Evolutionary conservation across 2,888 invertebrate species (phyloP).

Genomic region (Mellilla xanthometata): DNA sequence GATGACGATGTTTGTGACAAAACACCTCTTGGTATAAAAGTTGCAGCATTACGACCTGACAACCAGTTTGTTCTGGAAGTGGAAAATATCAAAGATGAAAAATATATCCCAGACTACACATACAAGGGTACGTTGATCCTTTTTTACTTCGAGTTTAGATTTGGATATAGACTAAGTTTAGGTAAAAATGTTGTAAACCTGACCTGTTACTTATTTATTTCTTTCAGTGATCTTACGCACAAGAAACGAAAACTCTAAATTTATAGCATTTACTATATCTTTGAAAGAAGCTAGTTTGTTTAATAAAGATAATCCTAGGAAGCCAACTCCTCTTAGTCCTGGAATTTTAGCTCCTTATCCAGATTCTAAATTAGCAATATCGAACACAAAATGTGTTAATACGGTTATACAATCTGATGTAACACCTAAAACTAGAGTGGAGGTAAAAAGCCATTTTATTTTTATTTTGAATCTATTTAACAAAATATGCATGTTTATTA

Average conservation of each 20-base stretch:
- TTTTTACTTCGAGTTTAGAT: no score
- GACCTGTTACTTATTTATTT: background rate
- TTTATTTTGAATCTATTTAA: no score
- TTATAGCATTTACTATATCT: constrained; percentile 70
- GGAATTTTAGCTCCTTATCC: constrained; percentile 48
- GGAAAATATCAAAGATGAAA: constrained; percentile 47
- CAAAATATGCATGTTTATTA: no score
- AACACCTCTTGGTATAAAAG: constrained; percentile 57
- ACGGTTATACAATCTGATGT: constrained; percentile 64
- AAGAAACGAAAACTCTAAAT: constrained; percentile 48
- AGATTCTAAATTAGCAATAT: constrained; percentile 39
- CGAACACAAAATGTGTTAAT: constrained; percentile 53
- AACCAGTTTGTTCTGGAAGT: constrained; percentile 64
- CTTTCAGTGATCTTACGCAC: constrained; percentile 56
- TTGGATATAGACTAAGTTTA: no score
- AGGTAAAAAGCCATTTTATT: constrained; percentile 42
- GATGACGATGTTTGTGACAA: constrained; percentile 52
- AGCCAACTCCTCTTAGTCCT: constrained; percentile 47
- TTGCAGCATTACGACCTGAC: constrained; percentile 61
- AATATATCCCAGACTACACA: constrained; percentile 50
- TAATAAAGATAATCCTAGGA: constrained; percentile 58
- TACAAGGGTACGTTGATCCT: constrained; percentile 41
- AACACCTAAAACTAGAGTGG: constrained; percentile 57
- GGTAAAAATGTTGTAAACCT: background rate
- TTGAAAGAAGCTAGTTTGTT: constrained; percentile 50